Conservation (phyloP, 2,888 invertebrate species). For the Lampropteryx suffumata region DNA sequence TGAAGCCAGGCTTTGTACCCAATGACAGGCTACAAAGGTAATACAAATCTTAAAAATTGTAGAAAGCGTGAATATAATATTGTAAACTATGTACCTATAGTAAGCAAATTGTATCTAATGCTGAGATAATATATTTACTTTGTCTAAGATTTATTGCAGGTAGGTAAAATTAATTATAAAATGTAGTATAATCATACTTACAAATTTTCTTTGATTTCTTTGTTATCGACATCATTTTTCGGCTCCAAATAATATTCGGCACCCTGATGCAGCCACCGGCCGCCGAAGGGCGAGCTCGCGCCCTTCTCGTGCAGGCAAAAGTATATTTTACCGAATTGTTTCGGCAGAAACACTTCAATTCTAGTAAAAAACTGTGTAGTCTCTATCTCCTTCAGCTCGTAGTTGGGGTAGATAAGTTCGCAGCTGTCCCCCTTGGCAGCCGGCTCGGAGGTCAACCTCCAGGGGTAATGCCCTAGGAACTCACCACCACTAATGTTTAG, state of each 20-base stretch:
- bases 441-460: conserved; percentile 65
- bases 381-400: conserved; percentile 64
- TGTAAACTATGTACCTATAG: too few relatives aligned
- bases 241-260: conserved; percentile 64
- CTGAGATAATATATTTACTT: too few relatives aligned
- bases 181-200: conserved; percentile 33
- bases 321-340: conserved; percentile 52
- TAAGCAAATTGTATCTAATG: too few relatives aligned
- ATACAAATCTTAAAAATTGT: too few relatives aligned
- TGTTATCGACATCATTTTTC: conserved; percentile 37
- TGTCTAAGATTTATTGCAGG: too few relatives aligned
- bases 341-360: conserved; percentile 58
- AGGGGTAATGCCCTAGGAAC: conserved; percentile 69
- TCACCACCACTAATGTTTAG: conserved; percentile 66
- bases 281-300: conserved; percentile 54
- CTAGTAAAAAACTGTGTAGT: conserved; percentile 55
- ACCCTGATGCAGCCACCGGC: conserved; percentile 81
- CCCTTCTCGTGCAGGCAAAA: conserved; percentile 60
- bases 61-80: too few relatives aligned
- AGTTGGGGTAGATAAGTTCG: conserved; percentile 63
- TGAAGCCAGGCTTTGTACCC: too few relatives aligned
- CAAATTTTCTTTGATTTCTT: conserved; percentile 21
- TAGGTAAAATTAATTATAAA: too few relatives aligned
- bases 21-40: too few relatives aligned
- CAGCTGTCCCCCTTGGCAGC: conserved; percentile 59